phyloP scores from a whole-genome alignment of 2,797 vertebrate genomes.

The Acanthurus leucopareius region DNA sequence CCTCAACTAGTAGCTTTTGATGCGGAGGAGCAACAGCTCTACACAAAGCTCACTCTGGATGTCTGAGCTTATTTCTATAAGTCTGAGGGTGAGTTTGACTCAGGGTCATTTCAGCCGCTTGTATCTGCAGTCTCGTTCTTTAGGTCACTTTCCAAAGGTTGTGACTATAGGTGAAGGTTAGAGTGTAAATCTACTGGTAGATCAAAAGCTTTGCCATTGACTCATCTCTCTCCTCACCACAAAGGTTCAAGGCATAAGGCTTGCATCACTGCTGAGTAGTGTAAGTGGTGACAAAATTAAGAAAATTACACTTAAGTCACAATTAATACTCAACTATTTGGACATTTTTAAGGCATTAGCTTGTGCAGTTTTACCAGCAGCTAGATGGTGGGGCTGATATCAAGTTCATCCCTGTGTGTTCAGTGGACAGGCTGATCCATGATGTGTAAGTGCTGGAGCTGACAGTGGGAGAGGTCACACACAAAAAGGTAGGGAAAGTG shows the following conservation, averaged over 20 bases:
- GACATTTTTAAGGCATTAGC: background rate
- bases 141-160: background rate
- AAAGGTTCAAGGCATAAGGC: background rate
- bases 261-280: background rate
- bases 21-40: background rate
- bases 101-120: background rate
- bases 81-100: background rate
- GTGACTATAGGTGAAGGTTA: background rate
- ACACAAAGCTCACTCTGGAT: background rate
- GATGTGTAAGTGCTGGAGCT: background rate
- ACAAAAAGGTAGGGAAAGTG: background rate
- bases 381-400: background rate
- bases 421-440: background rate
- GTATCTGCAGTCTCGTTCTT: background rate
- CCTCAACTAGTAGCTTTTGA: background rate
- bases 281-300: no score
- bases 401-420: background rate
- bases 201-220: background rate
- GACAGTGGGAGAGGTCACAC: background rate
- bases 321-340: no score
- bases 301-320: no score
- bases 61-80: background rate
- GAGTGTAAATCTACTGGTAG: background rate
- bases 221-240: background rate
- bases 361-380: background rate